phyloP scores from a whole-genome alignment of 2,888 invertebrate species.

The Frankliniella intonsa region DNA sequence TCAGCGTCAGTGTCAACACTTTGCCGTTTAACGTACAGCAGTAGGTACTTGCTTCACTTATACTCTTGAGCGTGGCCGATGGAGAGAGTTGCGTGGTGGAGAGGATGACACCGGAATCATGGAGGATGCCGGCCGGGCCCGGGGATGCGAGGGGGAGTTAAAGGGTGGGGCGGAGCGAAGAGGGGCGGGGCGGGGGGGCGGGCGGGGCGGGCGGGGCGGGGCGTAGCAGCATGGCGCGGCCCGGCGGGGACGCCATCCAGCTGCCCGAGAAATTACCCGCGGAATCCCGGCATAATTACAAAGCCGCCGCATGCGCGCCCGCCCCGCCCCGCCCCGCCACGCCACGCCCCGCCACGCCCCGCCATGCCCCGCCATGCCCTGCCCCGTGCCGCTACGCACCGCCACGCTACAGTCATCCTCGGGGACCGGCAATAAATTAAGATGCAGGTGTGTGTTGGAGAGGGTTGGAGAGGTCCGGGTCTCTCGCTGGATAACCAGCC shows the following conservation, averaged over 20 bases:
- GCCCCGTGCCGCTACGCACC: background rate
- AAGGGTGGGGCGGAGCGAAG: background rate
- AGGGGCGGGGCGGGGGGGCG: background rate
- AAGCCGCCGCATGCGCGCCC: background rate
- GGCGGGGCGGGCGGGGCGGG: background rate
- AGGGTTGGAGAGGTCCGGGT: background rate
- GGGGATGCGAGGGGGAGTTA: background rate
- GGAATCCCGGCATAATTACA: constrained; percentile 25
- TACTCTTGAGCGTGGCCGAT: no score
- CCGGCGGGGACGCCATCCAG: background rate
- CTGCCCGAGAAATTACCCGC: constrained; percentile 23
- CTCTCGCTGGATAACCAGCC: no score
- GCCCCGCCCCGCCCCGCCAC: background rate
- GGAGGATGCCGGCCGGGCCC: background rate
- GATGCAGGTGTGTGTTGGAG: background rate
- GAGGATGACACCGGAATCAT: background rate
- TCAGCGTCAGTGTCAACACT: no score
- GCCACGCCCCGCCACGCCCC: background rate
- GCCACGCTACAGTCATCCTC: background rate
- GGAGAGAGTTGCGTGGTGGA: background rate
- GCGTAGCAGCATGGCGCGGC: background rate
- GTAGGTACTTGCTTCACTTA: no score
- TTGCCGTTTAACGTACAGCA: no score
- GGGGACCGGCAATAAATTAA: background rate
- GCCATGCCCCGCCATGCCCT: background rate